phyloP scores from a whole-genome alignment of 1,140 invertebrate genomes.

The Ceratosolen solmsi region DNA sequence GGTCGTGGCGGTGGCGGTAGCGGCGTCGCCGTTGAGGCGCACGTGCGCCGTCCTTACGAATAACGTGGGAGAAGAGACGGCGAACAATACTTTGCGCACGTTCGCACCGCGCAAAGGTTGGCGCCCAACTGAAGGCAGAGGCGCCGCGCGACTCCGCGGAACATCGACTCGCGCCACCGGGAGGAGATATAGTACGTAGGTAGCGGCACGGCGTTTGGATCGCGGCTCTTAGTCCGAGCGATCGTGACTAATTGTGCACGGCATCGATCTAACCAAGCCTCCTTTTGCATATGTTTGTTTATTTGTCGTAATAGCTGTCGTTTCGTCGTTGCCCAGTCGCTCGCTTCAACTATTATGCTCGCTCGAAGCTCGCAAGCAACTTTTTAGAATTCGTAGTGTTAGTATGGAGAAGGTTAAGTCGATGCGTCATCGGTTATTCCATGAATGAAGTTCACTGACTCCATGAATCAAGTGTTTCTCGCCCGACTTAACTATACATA shows the following conservation, averaged over 20 bases:
- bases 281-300: no score
- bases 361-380: not conserved
- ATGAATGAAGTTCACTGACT: constrained; percentile 33
- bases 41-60: no score
- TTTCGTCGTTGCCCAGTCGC: no score
- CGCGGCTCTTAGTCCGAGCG: not conserved
- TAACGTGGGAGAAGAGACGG: no score
- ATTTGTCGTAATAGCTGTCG: no score
- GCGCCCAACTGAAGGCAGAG: constrained; percentile 41
- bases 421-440: constrained; percentile 24
- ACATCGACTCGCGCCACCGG: not conserved
- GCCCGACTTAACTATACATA: not conserved
- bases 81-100: not conserved
- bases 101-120: constrained; percentile 26
- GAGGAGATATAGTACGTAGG: not conserved
- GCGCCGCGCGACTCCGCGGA: constrained; percentile 18
- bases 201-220: not conserved
- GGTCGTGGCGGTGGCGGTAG: no score
- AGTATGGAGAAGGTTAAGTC: not conserved
- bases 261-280: not conserved
- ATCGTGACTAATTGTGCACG: not conserved
- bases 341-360: not conserved
- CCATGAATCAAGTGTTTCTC: not conserved
- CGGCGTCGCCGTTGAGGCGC: no score
- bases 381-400: not conserved